A percentile compares a stretch with the other conserved stretches of the same genome.
phyloP scores from a whole-genome alignment of 2,113 vertebrate species.

The Coreoperca whiteheadi region DNA sequence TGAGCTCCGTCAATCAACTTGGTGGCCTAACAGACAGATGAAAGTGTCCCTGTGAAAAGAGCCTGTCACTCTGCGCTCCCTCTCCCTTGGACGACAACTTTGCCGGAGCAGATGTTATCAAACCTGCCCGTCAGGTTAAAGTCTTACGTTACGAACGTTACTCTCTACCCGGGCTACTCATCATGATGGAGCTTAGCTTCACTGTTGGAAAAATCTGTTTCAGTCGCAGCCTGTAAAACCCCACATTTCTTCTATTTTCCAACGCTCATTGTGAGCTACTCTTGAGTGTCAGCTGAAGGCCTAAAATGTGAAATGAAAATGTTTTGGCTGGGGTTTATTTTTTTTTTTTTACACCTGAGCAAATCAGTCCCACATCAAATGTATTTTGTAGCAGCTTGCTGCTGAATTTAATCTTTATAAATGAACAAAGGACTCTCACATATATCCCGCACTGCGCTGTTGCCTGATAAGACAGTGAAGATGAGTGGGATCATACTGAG shows the following conservation, averaged over 20 bases:
- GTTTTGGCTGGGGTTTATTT: slow-evolving; percentile 20
- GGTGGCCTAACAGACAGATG: slow-evolving; percentile 56
- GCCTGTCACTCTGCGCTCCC: slow-evolving; percentile 18
- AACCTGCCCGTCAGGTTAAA: slow-evolving; percentile 58
- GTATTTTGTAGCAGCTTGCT: slow-evolving; percentile 61
- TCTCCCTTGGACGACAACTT: slow-evolving; percentile 54
- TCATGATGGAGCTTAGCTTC: slow-evolving; percentile 66
- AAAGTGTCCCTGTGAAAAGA: slow-evolving; percentile 41
- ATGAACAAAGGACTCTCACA: slow-evolving; percentile 27
- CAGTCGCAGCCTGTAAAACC: slow-evolving; percentile 46
- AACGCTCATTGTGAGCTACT: slow-evolving; percentile 9
- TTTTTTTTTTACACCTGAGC: slow-evolving; percentile 34
- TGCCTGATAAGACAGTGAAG: slow-evolving; percentile 20
- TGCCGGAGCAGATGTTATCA: slow-evolving; percentile 53
- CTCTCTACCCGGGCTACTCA: slow-evolving; percentile 53
- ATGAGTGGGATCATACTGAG: slow-evolving; percentile 54
- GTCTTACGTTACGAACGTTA: slow-evolving; percentile 35
- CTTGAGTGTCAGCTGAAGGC: slow-evolving; percentile 32
- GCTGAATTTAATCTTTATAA: slow-evolving; percentile 59
- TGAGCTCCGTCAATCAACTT: slow-evolving; percentile 63
- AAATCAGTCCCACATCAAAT: slow-evolving; percentile 33
- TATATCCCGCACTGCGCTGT: background rate
- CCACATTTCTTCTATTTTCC: slow-evolving; percentile 40
- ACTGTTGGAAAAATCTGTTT: slow-evolving; percentile 53
- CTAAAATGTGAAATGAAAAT: slow-evolving; percentile 34